Evolutionary conservation across 2,797 vertebrate species (phyloP), one percentile per base, ranked within the genome.

Genomic region (Cossypha niveicapilla): DNA sequence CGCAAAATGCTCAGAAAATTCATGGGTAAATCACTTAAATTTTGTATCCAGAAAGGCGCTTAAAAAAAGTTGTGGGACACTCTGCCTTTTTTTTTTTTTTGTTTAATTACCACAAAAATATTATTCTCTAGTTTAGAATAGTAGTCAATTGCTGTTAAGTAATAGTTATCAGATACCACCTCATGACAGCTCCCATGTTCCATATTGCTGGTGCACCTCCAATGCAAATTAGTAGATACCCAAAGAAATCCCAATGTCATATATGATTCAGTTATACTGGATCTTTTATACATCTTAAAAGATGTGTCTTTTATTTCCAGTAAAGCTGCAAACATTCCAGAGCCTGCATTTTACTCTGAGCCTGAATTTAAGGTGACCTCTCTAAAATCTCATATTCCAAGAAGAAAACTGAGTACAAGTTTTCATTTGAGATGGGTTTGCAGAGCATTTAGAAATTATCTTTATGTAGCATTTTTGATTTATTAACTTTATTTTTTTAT

Each of bases 1-100:
- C 73, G 4, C 22, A 86, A 84, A 86, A 32, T 17, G 24, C 30
- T 90, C 35, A 24, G 61, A 73, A 93, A 65, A 80, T 67, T 37
- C 0, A 5, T 27, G 37, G 48, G 10, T 53, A 22, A 7, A 7
- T 80, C 0, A 2, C 11, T 76, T 73, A 18, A 1, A 4, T 47
- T 62, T 79, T 66, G 6, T 42, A 51, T 75, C 11, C 9, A 45
- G 50, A 71, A 76, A 48, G 45, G 27, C 5, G 11, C 30, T 74
- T 50, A 1, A 39, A 75, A 80, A 51, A 51, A 74, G 5, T 19
- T 48, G 22, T 32, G 16, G 47, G n/a, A 15, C 4, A 9, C 17
- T 75, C 11, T 30, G 7, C 5, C 30, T 44, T 44, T 35, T 62
- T 34, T n/a, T 47, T 35, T 50, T 57, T 30, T 32, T 42, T 50